A percentile compares a stretch with the other conserved stretches of the same genome.
These are phyloP conservation scores for Bombus impatiens DNA, from an alignment of 1,140 invertebrate species.

Conservation along the genomic window DNA sequence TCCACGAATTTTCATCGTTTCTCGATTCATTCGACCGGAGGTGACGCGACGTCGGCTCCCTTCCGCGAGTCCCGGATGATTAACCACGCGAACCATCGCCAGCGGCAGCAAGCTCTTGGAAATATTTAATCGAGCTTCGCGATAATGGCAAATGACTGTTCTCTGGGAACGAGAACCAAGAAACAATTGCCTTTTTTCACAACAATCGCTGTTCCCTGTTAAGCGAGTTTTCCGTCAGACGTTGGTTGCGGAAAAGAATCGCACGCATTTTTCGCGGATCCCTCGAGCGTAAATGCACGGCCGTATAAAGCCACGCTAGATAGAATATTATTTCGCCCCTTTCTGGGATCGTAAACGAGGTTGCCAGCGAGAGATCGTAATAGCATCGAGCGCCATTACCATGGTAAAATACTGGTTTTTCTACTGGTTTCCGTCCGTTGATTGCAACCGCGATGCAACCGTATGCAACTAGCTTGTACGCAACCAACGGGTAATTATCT, in stretches of 20 bases:
- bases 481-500: slow-evolving; percentile 44
- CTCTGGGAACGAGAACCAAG: neutral
- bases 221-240: slow-evolving; percentile 47
- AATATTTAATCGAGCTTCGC: neutral
- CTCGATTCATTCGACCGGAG: neutral
- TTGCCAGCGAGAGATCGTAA: slow-evolving; percentile 24
- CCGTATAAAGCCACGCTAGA: slow-evolving; percentile 47
- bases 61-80: neutral
- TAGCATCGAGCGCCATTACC: slow-evolving; percentile 41
- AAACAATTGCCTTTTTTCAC: neutral
- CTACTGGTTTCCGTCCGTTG: slow-evolving; percentile 57
- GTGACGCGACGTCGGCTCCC: no score
- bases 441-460: slow-evolving; percentile 35
- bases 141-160: neutral
- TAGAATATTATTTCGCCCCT: slow-evolving; percentile 57
- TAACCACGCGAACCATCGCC: neutral
- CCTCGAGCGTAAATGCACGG: slow-evolving; percentile 55
- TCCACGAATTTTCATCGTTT: neutral
- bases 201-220: neutral
- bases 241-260: slow-evolving; percentile 4
- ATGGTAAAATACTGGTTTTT: slow-evolving; percentile 52
- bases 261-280: slow-evolving; percentile 29
- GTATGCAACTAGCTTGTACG: neutral
- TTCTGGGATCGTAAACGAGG: slow-evolving; percentile 44
- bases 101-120: neutral